Evolutionary conservation across 2,888 invertebrate genomes (phyloP).

Genomic region (Leuctra nigra): DNA sequence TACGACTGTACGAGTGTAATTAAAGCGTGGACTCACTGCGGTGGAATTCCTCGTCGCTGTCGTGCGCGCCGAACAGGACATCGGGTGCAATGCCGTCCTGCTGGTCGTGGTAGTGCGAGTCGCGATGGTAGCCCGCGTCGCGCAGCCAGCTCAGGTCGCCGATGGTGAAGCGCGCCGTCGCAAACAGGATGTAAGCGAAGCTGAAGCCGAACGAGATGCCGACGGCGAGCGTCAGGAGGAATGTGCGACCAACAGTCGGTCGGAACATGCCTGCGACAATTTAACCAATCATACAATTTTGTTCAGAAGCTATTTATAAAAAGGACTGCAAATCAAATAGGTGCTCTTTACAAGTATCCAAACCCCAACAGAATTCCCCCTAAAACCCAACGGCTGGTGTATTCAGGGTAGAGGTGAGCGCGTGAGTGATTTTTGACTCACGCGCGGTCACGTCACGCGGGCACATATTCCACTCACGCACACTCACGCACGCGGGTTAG

Average conservation of each 20-base stretch:
- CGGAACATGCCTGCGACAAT: conserved; percentile 33
- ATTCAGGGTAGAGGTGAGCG: no score
- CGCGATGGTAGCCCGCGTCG: conserved; percentile 29
- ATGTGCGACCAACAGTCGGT: conserved; percentile 54
- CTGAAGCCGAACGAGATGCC: conserved; percentile 72
- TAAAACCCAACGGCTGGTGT: no score
- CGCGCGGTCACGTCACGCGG: no score
- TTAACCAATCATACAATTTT: no score
- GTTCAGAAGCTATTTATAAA: no score
- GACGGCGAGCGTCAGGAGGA: conserved; percentile 60
- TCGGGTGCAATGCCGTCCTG: conserved; percentile 35
- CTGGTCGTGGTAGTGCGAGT: conserved; percentile 37
- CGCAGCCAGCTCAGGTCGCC: conserved; percentile 32
- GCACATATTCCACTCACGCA: no score
- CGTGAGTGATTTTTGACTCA: no score
- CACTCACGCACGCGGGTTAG: no score
- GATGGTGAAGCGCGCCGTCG: conserved; percentile 22
- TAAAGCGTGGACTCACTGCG: conserved; percentile 6
- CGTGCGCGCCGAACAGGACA: background rate
- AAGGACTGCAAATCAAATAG: no score
- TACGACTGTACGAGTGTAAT: no score
- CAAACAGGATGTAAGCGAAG: conserved; percentile 52
- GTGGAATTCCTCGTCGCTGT: conserved; percentile 39
- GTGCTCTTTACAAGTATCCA: no score
- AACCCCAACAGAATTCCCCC: no score